Evolutionary conservation across 1,140 invertebrate species (phyloP).

Genomic region (Idris sp.): DNA sequence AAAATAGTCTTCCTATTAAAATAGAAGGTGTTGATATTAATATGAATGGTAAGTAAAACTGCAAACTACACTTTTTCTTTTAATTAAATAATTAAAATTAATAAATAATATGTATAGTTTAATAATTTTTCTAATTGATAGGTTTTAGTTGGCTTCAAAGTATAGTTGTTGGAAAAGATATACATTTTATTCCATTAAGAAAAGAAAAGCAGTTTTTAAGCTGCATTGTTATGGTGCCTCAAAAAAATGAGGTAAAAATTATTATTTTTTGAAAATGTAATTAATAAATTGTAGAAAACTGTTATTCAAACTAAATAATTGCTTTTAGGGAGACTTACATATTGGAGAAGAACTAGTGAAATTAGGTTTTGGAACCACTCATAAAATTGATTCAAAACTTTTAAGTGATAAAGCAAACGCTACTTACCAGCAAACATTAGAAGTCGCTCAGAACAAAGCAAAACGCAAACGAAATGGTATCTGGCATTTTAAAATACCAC

Average conservation of each 20-base stretch:
- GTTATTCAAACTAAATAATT: too few species aligned
- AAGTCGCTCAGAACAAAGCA: slow-evolving; percentile 73
- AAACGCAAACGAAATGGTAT: slow-evolving; percentile 76
- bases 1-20: slow-evolving; percentile 78
- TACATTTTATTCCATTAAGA: slow-evolving; percentile 76
- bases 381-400: slow-evolving; percentile 60
- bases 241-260: slow-evolving; percentile 67
- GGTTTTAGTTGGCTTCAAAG: slow-evolving; percentile 78
- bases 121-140: slow-evolving; percentile 47
- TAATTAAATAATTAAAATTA: slow-evolving; percentile 15
- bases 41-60: slow-evolving; percentile 69
- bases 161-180: slow-evolving; percentile 71
- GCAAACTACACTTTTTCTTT: slow-evolving; percentile 5
- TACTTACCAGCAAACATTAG: slow-evolving; percentile 70
- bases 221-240: slow-evolving; percentile 74
- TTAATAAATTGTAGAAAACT: too few species aligned
- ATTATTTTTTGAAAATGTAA: not conserved
- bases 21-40: slow-evolving; percentile 77
- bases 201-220: slow-evolving; percentile 73
- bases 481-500: slow-evolving; percentile 76
- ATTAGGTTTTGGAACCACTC: slow-evolving; percentile 76
- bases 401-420: slow-evolving; percentile 56
- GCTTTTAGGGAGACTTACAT: slow-evolving; percentile 67
- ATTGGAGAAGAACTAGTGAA: slow-evolving; percentile 75
- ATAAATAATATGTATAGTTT: slow-evolving; percentile 3